phyloP scores from a whole-genome alignment of 2,113 vertebrate species.

The Ploceus nigricollis region DNA sequence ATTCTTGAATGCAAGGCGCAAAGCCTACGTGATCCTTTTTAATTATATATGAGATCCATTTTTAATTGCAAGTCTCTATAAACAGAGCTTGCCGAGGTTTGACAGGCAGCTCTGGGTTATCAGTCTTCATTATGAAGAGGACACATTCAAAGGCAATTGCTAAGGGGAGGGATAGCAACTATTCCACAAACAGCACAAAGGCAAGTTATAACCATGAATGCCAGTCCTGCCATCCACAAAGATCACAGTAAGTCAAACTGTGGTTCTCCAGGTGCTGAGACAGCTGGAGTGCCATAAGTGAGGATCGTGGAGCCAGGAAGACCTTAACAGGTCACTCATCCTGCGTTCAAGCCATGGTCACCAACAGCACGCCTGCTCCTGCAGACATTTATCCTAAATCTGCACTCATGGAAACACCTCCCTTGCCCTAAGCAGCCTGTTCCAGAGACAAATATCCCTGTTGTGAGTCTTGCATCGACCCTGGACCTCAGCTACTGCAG shows the following conservation, averaged over 20 bases:
- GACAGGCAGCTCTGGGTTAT: conserved; percentile 66
- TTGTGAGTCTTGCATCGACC: neutral
- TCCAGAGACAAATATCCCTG: neutral
- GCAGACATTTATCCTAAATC: neutral
- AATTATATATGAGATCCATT: conserved; percentile 69
- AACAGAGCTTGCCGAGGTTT: conserved; percentile 53
- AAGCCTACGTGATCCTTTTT: conserved; percentile 67
- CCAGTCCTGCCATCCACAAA: neutral
- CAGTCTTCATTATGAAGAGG: conserved; percentile 58
- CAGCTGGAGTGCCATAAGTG: neutral
- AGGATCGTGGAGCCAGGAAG: neutral
- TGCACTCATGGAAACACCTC: neutral
- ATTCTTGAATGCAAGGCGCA: conserved; percentile 46
- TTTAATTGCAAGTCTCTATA: conserved; percentile 64
- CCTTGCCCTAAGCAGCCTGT: neutral
- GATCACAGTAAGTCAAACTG: neutral
- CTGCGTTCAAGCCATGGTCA: neutral
- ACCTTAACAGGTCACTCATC: neutral
- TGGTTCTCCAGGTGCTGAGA: neutral
- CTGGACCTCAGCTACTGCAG: neutral
- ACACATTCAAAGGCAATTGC: conserved; percentile 50
- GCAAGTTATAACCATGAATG: neutral
- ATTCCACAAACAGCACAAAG: conserved; percentile 11
- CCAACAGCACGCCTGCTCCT: neutral
- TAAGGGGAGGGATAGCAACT: conserved; percentile 16